Conservation (phyloP, 2,888 invertebrate genomes). For the Phragmatobia fuliginosa region DNA sequence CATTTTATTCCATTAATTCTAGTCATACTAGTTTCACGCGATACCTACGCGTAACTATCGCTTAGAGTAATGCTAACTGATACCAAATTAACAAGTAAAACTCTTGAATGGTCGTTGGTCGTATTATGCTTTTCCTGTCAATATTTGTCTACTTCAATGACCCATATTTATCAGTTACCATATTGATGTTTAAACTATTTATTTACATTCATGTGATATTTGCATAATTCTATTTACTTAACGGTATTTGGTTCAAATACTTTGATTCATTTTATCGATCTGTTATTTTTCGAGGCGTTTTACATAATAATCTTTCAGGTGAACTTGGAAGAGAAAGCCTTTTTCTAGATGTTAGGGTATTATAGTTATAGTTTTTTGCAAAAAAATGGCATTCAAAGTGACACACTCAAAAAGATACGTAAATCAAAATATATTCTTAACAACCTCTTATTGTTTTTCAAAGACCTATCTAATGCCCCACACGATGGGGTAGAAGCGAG, state of each 20-base stretch:
- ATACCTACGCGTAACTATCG: background rate
- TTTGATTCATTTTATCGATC: background rate
- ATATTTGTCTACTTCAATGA: conserved; percentile 4
- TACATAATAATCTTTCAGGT: background rate
- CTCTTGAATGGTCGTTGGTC: background rate
- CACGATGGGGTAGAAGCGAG: no score
- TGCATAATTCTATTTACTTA: background rate
- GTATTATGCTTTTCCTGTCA: background rate
- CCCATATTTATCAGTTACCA: conserved; percentile 1
- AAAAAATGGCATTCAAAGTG: no score
- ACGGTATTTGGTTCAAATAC: background rate
- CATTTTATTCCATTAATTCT: background rate
- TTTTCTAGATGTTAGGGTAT: no score
- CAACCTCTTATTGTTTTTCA: no score
- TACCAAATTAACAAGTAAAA: background rate
- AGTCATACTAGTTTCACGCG: background rate
- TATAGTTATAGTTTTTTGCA: no score
- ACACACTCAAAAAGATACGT: no score
- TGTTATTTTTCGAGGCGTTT: background rate
- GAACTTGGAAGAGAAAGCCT: background rate
- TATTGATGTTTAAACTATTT: conserved; percentile 3
- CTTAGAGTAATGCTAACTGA: background rate
- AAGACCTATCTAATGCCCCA: no score
- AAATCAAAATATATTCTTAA: no score
- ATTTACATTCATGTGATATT: conserved; percentile 8